phyloP scores from a whole-genome alignment of 2,888 invertebrate genomes.

The Andrena haemorrhoa region DNA sequence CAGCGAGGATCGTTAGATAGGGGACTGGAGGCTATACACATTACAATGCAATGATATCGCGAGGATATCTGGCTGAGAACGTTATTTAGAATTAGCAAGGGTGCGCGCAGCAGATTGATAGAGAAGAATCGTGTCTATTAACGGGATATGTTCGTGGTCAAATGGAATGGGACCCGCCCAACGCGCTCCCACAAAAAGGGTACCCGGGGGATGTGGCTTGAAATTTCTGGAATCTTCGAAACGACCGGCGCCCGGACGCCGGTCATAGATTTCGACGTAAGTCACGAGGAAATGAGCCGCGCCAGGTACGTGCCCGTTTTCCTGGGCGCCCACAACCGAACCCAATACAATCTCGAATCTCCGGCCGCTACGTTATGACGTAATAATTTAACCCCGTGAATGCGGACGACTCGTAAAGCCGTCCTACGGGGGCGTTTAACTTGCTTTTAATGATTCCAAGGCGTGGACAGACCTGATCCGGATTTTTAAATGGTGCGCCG shows the following conservation, averaged over 20 bases:
- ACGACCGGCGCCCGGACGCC: constrained; percentile 8
- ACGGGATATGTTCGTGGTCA: constrained; percentile 33
- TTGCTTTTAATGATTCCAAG: constrained; percentile 77
- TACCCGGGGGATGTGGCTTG: neutral
- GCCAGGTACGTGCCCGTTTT: constrained; percentile 46
- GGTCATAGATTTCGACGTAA: constrained; percentile 44
- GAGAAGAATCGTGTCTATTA: constrained; percentile 54
- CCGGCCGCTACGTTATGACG: constrained; percentile 71
- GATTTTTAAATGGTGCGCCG: constrained; percentile 50
- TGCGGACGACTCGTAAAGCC: constrained; percentile 73
- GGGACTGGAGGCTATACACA: neutral
- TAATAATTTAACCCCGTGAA: constrained; percentile 75
- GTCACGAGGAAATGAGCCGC: constrained; percentile 17
- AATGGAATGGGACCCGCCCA: constrained; percentile 39
- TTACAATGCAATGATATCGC: constrained; percentile 30
- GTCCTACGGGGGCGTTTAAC: constrained; percentile 75
- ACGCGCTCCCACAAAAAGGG: neutral
- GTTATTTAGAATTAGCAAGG: constrained; percentile 29
- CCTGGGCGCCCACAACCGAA: neutral
- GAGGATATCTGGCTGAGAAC: constrained; percentile 35
- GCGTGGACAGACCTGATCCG: constrained; percentile 67
- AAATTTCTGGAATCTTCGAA: constrained; percentile 26
- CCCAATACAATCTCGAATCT: constrained; percentile 65
- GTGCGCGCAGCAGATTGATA: constrained; percentile 42
- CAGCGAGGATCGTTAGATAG: constrained; percentile 45